phyloP scores from a whole-genome alignment of 2,113 vertebrate species.

The Brachypodius melanocephalos region DNA sequence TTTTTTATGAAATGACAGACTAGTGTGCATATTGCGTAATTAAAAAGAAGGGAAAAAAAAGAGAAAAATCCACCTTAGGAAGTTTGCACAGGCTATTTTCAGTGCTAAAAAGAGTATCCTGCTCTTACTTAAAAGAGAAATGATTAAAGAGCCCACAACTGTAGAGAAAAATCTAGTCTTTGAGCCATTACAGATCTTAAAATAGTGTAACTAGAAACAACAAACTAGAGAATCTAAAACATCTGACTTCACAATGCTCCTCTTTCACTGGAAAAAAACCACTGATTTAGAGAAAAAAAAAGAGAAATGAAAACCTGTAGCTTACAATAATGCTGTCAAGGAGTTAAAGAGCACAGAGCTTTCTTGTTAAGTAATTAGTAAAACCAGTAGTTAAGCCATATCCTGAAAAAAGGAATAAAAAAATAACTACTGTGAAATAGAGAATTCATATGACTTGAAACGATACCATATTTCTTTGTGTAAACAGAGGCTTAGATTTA shows the following conservation, averaged over 20 bases:
- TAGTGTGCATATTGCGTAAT: rapidly evolving
- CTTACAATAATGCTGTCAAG: rapidly evolving
- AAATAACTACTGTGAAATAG: neutral
- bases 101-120: neutral
- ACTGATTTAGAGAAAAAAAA: neutral
- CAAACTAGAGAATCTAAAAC: neutral
- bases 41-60: neutral
- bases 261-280: neutral
- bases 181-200: neutral
- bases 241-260: neutral
- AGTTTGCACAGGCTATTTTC: neutral
- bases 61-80: neutral
- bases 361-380: neutral
- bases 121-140: neutral
- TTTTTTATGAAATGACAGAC: neutral
- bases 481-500: neutral
- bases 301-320: neutral
- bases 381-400: neutral
- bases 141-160: neutral
- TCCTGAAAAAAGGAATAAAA: neutral
- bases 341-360: neutral
- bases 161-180: neutral
- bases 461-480: neutral
- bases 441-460: neutral
- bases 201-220: neutral